A percentile compares a stretch with the other conserved stretches of the same genome.
Conservation (phyloP, 2,113 vertebrate species). For the Dicerorhinus sumatrensis region DNA sequence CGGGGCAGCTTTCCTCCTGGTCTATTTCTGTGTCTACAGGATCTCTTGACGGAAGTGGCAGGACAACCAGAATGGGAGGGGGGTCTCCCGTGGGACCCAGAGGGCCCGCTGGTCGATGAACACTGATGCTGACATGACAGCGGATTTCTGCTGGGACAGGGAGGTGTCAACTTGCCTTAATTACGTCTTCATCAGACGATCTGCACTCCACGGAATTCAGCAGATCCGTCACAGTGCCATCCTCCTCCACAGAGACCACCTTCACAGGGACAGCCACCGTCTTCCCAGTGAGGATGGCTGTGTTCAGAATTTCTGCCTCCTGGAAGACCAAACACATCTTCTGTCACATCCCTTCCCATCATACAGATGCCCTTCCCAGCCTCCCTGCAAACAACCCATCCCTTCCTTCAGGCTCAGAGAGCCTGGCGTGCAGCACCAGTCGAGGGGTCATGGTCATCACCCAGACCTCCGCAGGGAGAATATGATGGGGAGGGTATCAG, state of each 20-base stretch:
- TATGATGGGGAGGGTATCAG: accelerated
- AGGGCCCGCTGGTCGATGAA: accelerated
- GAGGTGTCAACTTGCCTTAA: constrained; percentile 89
- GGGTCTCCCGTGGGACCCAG: accelerated
- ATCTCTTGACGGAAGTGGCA: not conserved
- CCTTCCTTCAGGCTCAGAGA: not conserved
- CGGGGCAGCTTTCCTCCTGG: accelerated
- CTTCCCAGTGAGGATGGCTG: constrained; percentile 93
- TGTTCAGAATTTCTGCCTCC: constrained; percentile 94
- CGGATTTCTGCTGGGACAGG: not conserved
- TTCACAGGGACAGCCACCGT: constrained; percentile 93
- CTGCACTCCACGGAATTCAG: constrained; percentile 91
- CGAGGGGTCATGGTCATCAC: not conserved
- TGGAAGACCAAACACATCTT: constrained; percentile 61
- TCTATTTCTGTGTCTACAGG: accelerated
- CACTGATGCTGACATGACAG: accelerated
- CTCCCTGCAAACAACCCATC: too few relatives aligned
- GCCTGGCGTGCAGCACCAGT: not conserved
- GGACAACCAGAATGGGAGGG: not conserved
- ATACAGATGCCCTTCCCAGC: accelerated
- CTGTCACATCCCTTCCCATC: accelerated
- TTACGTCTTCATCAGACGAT: constrained; percentile 91
- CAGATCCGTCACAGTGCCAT: constrained; percentile 89
- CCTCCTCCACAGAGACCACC: constrained; percentile 91
- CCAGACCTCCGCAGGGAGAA: not conserved